Evolutionary conservation across 2,888 invertebrate genomes (phyloP).

Genomic region (Dryadula phaetusa): DNA sequence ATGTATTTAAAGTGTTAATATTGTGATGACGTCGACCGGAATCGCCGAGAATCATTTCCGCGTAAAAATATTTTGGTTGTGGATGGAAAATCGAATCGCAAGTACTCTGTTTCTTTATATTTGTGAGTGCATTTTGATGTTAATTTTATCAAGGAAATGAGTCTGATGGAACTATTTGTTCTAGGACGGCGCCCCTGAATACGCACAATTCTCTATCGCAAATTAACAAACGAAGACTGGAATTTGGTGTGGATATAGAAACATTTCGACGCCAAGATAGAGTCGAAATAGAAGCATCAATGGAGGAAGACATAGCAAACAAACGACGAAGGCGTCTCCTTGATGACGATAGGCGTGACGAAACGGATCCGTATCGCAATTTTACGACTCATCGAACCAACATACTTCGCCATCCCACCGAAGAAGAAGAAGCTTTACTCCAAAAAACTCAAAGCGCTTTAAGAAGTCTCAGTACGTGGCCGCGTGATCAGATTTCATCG

Average conservation of each 20-base stretch:
- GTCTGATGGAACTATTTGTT: slow-evolving; percentile 48
- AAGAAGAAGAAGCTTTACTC: slow-evolving; percentile 93
- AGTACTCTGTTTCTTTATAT: slow-evolving; percentile 70
- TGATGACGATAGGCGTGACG: slow-evolving; percentile 72
- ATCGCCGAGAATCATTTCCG: slow-evolving; percentile 85
- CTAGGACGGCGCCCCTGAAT: slow-evolving; percentile 81
- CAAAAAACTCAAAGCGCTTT: slow-evolving; percentile 95
- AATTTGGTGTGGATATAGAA: slow-evolving; percentile 84
- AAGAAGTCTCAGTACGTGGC: slow-evolving; percentile 94
- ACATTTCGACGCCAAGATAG: slow-evolving; percentile 69
- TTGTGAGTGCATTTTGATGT: slow-evolving; percentile 51
- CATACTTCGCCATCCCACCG: slow-evolving; percentile 68
- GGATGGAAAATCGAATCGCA: slow-evolving; percentile 84
- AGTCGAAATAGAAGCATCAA: slow-evolving; percentile 58
- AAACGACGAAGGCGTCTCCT: slow-evolving; percentile 78
- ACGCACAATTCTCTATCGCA: slow-evolving; percentile 86
- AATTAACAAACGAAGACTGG: slow-evolving; percentile 89
- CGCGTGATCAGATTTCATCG: slow-evolving; percentile 85
- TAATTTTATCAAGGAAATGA: slow-evolving; percentile 45
- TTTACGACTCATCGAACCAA: slow-evolving; percentile 67
- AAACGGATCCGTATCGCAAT: slow-evolving; percentile 60
- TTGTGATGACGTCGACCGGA: slow-evolving; percentile 78
- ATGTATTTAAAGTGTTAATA: slow-evolving; percentile 72
- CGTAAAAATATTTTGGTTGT: slow-evolving; percentile 84
- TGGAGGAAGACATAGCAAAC: slow-evolving; percentile 65